Percentiles rank a stretch among this genome's conserved stretches.
Evolutionary conservation across 2,888 invertebrate species (phyloP).

Genomic region (Apamea monoglypha): DNA sequence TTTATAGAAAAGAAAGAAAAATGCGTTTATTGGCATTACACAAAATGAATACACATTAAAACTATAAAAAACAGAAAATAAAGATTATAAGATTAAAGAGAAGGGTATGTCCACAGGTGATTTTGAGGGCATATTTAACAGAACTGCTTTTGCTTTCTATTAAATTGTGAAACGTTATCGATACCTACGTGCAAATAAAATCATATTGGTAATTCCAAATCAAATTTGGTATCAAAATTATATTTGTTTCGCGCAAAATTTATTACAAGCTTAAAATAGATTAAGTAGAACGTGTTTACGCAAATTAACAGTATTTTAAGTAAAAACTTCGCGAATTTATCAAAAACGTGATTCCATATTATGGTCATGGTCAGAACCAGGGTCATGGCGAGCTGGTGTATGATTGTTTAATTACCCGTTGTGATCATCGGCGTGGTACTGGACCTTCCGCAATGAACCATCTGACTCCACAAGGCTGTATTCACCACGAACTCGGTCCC

Average conservation of each 20-base stretch:
- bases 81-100: too few relatives aligned
- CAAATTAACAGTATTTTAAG: slow-evolving; percentile 23
- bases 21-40: too few relatives aligned
- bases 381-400: slow-evolving; percentile 48
- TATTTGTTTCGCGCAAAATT: slow-evolving; percentile 18
- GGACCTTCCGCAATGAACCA: slow-evolving; percentile 89
- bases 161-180: neutral
- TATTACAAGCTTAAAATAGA: slow-evolving; percentile 38
- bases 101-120: neutral
- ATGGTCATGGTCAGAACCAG: slow-evolving; percentile 49
- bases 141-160: neutral
- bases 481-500: slow-evolving; percentile 89
- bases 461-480: slow-evolving; percentile 90
- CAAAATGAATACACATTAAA: too few relatives aligned
- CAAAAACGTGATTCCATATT: slow-evolving; percentile 55
- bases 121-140: neutral
- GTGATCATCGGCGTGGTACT: slow-evolving; percentile 90
- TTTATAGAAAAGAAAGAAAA: too few relatives aligned
- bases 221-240: slow-evolving; percentile 6
- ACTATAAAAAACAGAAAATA: too few relatives aligned
- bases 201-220: slow-evolving; percentile 5
- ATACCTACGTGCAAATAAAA: neutral
- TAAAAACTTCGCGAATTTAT: slow-evolving; percentile 30
- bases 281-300: slow-evolving; percentile 37
- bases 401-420: slow-evolving; percentile 84